Conservation (phyloP, 2,888 invertebrate species). For the Nowickia ferox region DNA sequence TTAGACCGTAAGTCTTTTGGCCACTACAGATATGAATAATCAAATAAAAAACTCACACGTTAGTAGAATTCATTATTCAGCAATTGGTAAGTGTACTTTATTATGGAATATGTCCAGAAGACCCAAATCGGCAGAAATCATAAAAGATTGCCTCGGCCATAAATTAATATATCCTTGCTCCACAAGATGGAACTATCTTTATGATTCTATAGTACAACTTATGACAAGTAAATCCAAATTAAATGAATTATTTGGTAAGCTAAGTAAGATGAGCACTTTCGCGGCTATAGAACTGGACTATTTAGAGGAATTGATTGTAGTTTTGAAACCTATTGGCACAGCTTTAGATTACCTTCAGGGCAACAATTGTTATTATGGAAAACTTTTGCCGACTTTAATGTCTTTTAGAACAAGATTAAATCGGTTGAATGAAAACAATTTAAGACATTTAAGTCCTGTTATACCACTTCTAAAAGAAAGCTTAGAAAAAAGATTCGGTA, state of each 20-base stretch:
- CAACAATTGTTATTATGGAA: background rate
- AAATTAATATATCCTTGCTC: background rate
- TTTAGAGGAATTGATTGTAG: background rate
- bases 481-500: background rate
- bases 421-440: background rate
- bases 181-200: background rate
- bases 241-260: background rate
- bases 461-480: background rate
- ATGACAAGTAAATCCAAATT: background rate
- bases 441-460: background rate
- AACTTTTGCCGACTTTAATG: background rate
- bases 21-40: no score
- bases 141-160: background rate
- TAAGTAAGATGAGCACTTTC: background rate
- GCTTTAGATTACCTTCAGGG: background rate
- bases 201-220: background rate
- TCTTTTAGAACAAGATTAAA: background rate
- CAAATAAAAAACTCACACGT: no score
- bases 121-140: background rate
- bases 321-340: background rate
- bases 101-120: background rate
- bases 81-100: no score
- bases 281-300: background rate
- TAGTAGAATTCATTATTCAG: no score
- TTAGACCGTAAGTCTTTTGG: no score